Base-by-base conservation (phyloP, 1,140 invertebrate genomes). In the Drosophila pectinifera region DNA sequence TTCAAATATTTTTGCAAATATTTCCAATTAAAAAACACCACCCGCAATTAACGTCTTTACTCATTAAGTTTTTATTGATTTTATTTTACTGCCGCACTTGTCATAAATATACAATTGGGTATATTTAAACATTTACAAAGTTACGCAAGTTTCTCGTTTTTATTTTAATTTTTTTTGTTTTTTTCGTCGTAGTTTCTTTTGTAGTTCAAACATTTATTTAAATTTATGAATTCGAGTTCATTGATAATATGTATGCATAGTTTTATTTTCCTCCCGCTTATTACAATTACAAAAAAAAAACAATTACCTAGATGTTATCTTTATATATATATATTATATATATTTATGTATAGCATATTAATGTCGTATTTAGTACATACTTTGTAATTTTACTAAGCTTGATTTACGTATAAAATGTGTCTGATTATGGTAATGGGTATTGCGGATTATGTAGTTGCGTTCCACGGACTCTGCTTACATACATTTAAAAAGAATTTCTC, bases 71-170 rank as follows among this genome's bases (percentile, higher is more conserved):
- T 86, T 86, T 88, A 88, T 86, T 86, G 68, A 88, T 82, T 75
- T 75, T 75, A 75, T 65, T 75, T 74, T 61, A 64, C 48, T 67
- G 51, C 72, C 49, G 62, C 46, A 53, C 55, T 62, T 79, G 59
- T 84, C 58, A 59, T 75, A 81, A 86, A 86, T 86, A 86, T 86
- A 86, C 82, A 86, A 67, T 86, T 48, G 81, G 67, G 81, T 85
- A 85, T 84, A 86, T 82, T 82, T 74, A 62, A 88, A 86, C 79
- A 88, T 86, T 86, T 86, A 88, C 83, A 86, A 88, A 86, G 82
- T 86, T 73, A 42, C 39, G 49, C 42, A 70, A 70, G 63, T 55
- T 55, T 59, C 48, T 55, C 16, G 38, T 45, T 63, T 57, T 54
- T 26, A 51, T 43, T 63, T 75, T 20, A 11, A 18, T 64, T 56